Conservation (phyloP, 2,113 vertebrate species). For the Planiliza haematocheilus region DNA sequence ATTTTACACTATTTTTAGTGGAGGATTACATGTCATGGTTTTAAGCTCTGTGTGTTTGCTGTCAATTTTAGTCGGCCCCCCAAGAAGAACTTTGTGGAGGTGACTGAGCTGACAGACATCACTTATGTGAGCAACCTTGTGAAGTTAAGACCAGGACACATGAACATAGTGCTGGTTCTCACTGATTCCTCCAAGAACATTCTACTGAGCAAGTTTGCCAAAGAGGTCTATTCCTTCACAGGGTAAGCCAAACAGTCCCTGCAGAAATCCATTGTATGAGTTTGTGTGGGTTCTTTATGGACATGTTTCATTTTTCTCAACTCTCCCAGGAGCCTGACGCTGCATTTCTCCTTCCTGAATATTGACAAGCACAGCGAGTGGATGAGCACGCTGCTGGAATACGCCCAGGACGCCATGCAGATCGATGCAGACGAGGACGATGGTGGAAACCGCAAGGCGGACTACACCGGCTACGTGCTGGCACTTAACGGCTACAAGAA, state of each 20-base stretch:
- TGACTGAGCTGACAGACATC: conserved; percentile 95
- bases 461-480: conserved; percentile 95
- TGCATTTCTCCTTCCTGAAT: conserved; percentile 98
- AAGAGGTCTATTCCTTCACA: conserved; percentile 96
- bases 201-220: conserved; percentile 95
- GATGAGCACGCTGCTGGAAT: conserved; percentile 92
- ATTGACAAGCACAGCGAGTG: conserved; percentile 94
- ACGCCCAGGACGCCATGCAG: conserved; percentile 88
- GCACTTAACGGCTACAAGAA: conserved; percentile 97
- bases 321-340: conserved; percentile 87
- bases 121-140: conserved; percentile 97
- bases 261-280: background rate
- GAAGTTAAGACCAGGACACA: conserved; percentile 93
- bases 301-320: background rate
- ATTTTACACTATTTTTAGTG: background rate
- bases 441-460: conserved; percentile 82
- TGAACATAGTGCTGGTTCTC: conserved; percentile 97
- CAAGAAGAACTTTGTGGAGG: conserved; percentile 95
- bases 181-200: conserved; percentile 91
- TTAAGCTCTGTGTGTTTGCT: background rate
- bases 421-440: conserved; percentile 90
- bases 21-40: background rate
- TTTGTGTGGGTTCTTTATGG: background rate
- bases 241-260: conserved; percentile 81
- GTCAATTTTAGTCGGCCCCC: conserved; percentile 84